Evolutionary conservation across 2,888 invertebrate genomes (phyloP).

Genomic region (Metalampra italica): DNA sequence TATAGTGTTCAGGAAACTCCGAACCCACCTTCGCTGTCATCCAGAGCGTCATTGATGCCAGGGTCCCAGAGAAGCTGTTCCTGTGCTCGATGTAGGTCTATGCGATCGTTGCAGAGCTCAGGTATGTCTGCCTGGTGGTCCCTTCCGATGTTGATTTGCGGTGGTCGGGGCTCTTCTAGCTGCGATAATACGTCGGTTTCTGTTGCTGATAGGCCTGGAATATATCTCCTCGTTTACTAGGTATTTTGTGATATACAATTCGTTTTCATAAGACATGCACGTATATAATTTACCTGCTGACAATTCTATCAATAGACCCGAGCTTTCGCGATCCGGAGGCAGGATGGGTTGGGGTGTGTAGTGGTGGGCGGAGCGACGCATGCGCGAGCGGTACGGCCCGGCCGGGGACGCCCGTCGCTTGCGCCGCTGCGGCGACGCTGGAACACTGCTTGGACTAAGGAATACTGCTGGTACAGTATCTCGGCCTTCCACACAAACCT

Average conservation of each 20-base stretch:
- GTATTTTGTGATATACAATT: background rate
- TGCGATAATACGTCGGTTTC: constrained; percentile 54
- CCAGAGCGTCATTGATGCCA: constrained; percentile 83
- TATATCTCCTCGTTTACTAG: background rate
- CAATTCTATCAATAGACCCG: constrained; percentile 86
- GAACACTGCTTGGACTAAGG: constrained; percentile 85
- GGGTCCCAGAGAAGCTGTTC: constrained; percentile 94
- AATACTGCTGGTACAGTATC: constrained; percentile 87
- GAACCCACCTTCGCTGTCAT: constrained; percentile 84
- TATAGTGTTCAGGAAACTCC: too few relatives aligned
- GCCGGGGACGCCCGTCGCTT: constrained; percentile 82
- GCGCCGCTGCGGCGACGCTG: constrained; percentile 82
- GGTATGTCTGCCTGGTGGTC: constrained; percentile 93
- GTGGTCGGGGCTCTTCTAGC: constrained; percentile 70
- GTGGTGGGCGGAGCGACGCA: constrained; percentile 67
- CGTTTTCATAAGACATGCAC: background rate
- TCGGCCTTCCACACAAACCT: constrained; percentile 79
- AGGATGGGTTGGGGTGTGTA: constrained; percentile 97
- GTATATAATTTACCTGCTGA: constrained; percentile 37
- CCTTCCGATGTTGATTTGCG: constrained; percentile 92
- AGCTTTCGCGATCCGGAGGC: constrained; percentile 92
- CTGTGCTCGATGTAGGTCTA: constrained; percentile 74
- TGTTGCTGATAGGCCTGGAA: constrained; percentile 36
- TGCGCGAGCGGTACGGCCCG: constrained; percentile 73
- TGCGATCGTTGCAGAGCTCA: constrained; percentile 64